A percentile compares a stretch with the other conserved stretches of the same genome.
These are phyloP conservation scores for Coenobita brevimanus DNA, from an alignment of 1,140 invertebrate species.

Conservation along the genomic window DNA sequence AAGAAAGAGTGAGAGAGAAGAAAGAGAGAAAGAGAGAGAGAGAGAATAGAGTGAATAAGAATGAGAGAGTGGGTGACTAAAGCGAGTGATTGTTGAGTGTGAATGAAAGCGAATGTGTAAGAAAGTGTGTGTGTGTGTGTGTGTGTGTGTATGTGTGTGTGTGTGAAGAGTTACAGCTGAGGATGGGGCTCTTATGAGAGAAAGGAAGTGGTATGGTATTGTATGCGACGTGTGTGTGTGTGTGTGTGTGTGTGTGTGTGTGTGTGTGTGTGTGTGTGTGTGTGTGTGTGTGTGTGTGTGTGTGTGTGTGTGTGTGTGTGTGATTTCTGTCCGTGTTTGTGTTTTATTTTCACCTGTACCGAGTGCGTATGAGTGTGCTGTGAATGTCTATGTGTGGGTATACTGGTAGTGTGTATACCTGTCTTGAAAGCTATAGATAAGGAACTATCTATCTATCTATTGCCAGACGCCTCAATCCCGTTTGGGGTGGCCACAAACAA, in stretches of 20 bases:
- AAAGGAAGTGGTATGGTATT: neutral
- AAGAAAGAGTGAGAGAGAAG: too few species aligned
- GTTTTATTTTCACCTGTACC: neutral
- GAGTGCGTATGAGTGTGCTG: too few species aligned
- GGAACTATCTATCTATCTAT: too few species aligned
- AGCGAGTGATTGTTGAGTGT: too few species aligned
- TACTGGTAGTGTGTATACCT: too few species aligned
- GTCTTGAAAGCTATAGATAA: too few species aligned
- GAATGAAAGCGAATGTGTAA: neutral
- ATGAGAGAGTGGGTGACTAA: too few species aligned
- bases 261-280: conserved; percentile 22
- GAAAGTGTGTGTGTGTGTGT: neutral
- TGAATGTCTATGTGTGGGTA: too few species aligned
- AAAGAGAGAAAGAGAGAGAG: neutral
- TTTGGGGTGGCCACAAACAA: too few species aligned
- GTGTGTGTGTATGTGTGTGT: neutral
- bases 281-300: neutral
- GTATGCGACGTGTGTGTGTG: neutral
- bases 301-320: neutral
- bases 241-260: conserved; percentile 16
- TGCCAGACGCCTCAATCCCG: too few species aligned
- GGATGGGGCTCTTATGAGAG: too few species aligned
- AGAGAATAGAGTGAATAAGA: neutral
- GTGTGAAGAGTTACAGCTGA: too few species aligned
- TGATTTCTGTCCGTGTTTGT: neutral